phyloP scores from a whole-genome alignment of 1,140 invertebrate species.

The Calliopsis andreniformis region DNA sequence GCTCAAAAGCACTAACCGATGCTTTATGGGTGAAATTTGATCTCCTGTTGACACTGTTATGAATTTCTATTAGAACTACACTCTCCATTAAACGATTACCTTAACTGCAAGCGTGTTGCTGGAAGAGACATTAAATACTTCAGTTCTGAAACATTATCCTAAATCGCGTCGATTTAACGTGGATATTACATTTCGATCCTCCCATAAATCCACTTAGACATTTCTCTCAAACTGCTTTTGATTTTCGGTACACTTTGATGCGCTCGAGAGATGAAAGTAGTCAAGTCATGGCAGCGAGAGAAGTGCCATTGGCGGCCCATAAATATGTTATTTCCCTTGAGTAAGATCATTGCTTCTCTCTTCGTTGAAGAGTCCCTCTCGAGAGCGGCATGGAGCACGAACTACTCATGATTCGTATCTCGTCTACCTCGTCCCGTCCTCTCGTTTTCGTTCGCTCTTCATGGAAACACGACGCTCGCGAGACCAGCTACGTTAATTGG shows the following conservation, averaged over 20 bases:
- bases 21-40: too few relatives aligned
- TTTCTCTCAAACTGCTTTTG: slow-evolving; percentile 1
- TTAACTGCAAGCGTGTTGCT: too few relatives aligned
- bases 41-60: too few relatives aligned
- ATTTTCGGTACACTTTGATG: slow-evolving; percentile 9
- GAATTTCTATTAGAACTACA: too few relatives aligned
- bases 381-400: slow-evolving; percentile 16
- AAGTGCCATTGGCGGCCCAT: slow-evolving; percentile 20
- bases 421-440: slow-evolving; percentile 9
- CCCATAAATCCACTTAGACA: slow-evolving; percentile 9
- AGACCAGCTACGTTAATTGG: too few relatives aligned
- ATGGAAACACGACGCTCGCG: not conserved
- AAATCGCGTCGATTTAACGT: not conserved
- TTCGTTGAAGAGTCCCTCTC: slow-evolving; percentile 11
- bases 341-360: slow-evolving; percentile 57
- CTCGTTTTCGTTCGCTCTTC: not conserved
- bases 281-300: not conserved
- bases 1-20: too few relatives aligned
- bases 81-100: too few relatives aligned
- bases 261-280: slow-evolving; percentile 9
- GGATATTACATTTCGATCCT: not conserved
- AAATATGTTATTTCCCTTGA: slow-evolving; percentile 67
- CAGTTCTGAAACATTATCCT: too few relatives aligned
- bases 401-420: slow-evolving; percentile 34
- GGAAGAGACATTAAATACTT: too few relatives aligned